phyloP scores from a whole-genome alignment of 2,888 invertebrate genomes.

The Eurytoma adleriae region DNA sequence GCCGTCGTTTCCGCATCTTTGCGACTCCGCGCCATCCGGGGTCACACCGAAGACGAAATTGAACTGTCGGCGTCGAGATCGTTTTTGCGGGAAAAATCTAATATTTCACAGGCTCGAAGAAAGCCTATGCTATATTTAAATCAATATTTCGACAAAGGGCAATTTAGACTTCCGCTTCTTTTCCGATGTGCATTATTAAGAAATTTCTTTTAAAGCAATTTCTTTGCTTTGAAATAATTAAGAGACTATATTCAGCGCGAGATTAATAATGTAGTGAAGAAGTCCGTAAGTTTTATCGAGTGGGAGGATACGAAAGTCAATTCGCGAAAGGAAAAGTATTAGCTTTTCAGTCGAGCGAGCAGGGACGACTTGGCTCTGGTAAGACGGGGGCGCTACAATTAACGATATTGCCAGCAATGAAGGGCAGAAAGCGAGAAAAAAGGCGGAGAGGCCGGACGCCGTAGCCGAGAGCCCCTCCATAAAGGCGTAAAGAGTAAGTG shows the following conservation, averaged over 20 bases:
- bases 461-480: neutral
- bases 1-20: neutral
- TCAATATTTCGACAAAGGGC: too few species aligned
- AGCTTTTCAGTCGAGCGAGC: conserved; percentile 29
- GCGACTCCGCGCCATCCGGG: neutral
- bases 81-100: conserved; percentile 13
- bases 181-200: too few species aligned
- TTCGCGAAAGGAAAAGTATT: conserved; percentile 31
- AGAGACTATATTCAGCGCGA: neutral
- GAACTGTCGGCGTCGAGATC: conserved; percentile 3
- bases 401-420: conserved; percentile 44
- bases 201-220: too few species aligned
- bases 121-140: too few species aligned
- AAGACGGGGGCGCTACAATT: conserved; percentile 41
- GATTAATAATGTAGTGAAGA: too few species aligned
- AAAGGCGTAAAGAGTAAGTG: conserved; percentile 50
- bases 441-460: neutral
- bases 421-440: conserved; percentile 14
- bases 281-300: neutral
- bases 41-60: conserved; percentile 18
- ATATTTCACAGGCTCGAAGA: neutral
- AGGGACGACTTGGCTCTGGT: neutral
- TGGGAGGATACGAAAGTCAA: conserved; percentile 25
- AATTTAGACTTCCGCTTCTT: too few species aligned
- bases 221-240: neutral